phyloP scores from a whole-genome alignment of 1,140 invertebrate genomes.

The Helicorthomorpha holstii region DNA sequence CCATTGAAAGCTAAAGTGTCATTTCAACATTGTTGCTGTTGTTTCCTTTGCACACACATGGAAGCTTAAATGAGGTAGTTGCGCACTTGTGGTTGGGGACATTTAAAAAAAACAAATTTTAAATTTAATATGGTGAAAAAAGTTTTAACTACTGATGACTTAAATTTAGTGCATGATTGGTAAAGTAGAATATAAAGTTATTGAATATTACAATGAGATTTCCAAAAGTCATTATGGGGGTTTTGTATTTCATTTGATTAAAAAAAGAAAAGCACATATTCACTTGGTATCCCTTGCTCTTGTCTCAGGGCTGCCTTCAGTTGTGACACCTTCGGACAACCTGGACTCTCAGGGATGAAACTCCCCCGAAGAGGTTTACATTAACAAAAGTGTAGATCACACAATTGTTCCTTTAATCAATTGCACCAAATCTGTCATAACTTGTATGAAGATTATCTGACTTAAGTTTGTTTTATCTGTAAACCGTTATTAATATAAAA shows the following conservation, averaged over 20 bases:
- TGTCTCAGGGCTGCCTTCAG: constrained; percentile 7
- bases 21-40: neutral
- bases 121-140: neutral
- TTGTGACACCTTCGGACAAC: constrained; percentile 3
- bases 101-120: neutral
- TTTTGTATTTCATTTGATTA: neutral
- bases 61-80: neutral
- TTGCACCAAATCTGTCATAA: too few relatives aligned
- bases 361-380: constrained; percentile 2
- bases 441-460: too few relatives aligned
- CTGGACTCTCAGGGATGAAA: constrained; percentile 4
- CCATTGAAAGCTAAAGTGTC: neutral
- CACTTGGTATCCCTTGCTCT: constrained; percentile 9
- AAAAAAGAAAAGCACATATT: constrained; percentile 1
- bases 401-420: too few relatives aligned
- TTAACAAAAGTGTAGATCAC: too few relatives aligned
- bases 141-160: too few relatives aligned
- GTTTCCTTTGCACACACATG: neutral
- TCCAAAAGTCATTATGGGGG: neutral
- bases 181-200: neutral
- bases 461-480: too few relatives aligned
- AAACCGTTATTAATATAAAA: too few relatives aligned
- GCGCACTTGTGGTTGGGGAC: neutral
- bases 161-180: too few relatives aligned
- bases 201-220: neutral